A percentile compares a stretch with the other conserved stretches of the same genome.
phyloP scores from a whole-genome alignment of 37 sponge, comb jelly and placozoan genomes.

The Aplysina aerophoba region DNA sequence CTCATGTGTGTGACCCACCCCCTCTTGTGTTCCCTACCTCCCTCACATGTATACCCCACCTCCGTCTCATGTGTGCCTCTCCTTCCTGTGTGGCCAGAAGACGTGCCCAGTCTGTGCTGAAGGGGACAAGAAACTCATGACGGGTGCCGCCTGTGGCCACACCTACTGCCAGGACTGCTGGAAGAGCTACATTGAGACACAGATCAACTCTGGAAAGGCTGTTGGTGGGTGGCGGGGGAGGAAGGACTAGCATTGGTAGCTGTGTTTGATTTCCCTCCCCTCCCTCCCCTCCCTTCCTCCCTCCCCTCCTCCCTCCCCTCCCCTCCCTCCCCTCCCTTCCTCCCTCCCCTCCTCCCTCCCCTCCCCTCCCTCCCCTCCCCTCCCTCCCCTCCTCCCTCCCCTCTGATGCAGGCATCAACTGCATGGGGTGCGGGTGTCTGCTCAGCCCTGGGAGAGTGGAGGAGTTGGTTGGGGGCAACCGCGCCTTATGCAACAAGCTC shows the following conservation, averaged over 20 bases:
- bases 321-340: not conserved
- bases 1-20: no score
- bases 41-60: no score
- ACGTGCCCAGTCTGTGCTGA: no score
- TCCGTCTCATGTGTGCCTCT: no score
- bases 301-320: not conserved
- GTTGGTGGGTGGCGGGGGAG: constrained; percentile 5
- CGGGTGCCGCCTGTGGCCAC: constrained; percentile 69
- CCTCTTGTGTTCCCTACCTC: no score
- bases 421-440: not conserved
- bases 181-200: constrained; percentile 42
- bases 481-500: not conserved
- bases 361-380: not conserved
- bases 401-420: not conserved
- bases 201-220: constrained; percentile 40
- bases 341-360: not conserved
- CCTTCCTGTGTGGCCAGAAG: no score
- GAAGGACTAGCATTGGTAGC: not conserved
- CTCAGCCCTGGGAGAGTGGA: not conserved
- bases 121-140: not conserved
- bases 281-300: not conserved
- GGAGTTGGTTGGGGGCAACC: not conserved
- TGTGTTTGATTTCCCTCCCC: not conserved
- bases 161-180: constrained; percentile 69
- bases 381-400: not conserved